A percentile compares a stretch with the other conserved stretches of the same genome.
These are phyloP conservation scores for Mycalesis mineus DNA, from an alignment of 2,888 invertebrate species.

Conservation along the genomic window DNA sequence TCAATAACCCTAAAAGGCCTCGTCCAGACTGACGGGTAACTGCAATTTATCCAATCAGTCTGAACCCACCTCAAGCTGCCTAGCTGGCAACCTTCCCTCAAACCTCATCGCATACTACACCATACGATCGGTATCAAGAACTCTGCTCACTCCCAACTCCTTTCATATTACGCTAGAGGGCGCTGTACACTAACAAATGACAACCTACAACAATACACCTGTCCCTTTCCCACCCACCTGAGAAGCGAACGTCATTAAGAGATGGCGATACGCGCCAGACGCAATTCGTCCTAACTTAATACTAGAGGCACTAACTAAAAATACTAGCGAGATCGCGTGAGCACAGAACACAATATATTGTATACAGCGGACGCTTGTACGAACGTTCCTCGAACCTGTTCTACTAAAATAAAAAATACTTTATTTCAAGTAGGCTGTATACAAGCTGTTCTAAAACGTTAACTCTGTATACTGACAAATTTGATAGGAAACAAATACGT, in stretches of 20 bases:
- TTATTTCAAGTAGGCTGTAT: too few relatives aligned
- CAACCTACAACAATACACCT: constrained; percentile 31
- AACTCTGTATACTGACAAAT: too few relatives aligned
- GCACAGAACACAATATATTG: constrained; percentile 70
- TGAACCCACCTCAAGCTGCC: neutral
- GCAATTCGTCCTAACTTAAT: constrained; percentile 69
- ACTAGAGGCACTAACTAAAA: constrained; percentile 74
- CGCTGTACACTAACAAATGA: constrained; percentile 48
- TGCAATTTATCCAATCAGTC: neutral
- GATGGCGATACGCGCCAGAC: constrained; percentile 37
- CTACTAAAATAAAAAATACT: too few relatives aligned
- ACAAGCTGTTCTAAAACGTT: too few relatives aligned
- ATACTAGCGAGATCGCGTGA: constrained; percentile 76
- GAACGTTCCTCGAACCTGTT: neutral
- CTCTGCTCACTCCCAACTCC: constrained; percentile 9
- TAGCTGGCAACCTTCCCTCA: constrained; percentile 11
- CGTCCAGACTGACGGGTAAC: neutral
- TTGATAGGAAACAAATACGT: too few relatives aligned
- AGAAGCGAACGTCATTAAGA: constrained; percentile 42
- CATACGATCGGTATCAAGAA: constrained; percentile 5
- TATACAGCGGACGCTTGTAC: constrained; percentile 13
- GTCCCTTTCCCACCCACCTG: constrained; percentile 29
- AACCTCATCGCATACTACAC: neutral
- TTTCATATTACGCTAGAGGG: constrained; percentile 39
- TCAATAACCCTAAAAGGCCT: constrained; percentile 6